A percentile compares a stretch with the other conserved stretches of the same genome.
phyloP scores from a whole-genome alignment of 2,888 invertebrate species.

The Flexamia atlantica region DNA sequence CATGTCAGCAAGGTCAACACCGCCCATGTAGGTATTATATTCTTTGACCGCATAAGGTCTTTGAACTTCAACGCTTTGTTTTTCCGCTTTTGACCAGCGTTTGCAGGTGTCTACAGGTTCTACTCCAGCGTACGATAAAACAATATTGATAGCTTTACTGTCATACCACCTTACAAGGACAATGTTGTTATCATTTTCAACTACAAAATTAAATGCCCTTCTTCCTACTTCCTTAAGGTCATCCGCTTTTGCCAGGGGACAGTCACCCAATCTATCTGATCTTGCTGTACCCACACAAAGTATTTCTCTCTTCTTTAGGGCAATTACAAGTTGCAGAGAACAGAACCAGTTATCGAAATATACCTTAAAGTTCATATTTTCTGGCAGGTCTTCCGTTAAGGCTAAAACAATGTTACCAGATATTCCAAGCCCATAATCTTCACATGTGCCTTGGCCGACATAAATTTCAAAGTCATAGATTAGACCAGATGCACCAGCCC shows the following conservation, averaged over 20 bases:
- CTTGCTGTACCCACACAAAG: conserved; percentile 66
- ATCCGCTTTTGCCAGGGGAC: conserved; percentile 5
- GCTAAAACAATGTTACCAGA: conserved; percentile 68
- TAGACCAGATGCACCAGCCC: conserved; percentile 66
- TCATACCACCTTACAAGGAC: conserved; percentile 69
- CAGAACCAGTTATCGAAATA: conserved; percentile 66
- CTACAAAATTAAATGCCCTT: conserved; percentile 23
- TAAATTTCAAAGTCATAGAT: conserved; percentile 71
- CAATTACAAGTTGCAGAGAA: conserved; percentile 62
- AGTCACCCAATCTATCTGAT: not conserved
- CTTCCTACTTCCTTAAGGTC: conserved; percentile 27
- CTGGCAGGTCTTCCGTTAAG: conserved; percentile 65
- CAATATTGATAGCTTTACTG: conserved; percentile 69
- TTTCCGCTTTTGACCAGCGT: conserved; percentile 68
- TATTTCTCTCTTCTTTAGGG: conserved; percentile 68
- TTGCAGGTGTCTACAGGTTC: conserved; percentile 68
- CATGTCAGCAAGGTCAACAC: conserved; percentile 71
- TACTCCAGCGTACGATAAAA: conserved; percentile 66
- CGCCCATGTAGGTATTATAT: conserved; percentile 71
- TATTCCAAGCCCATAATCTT: conserved; percentile 68
- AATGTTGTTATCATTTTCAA: conserved; percentile 56
- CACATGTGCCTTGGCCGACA: conserved; percentile 70
- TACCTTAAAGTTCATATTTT: conserved; percentile 64
- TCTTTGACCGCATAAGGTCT: conserved; percentile 69
- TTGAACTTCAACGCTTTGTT: conserved; percentile 66